A percentile compares a stretch with the other conserved stretches of the same genome.
Conservation (phyloP, 2,888 invertebrate genomes). For the Agonum fuliginosum region DNA sequence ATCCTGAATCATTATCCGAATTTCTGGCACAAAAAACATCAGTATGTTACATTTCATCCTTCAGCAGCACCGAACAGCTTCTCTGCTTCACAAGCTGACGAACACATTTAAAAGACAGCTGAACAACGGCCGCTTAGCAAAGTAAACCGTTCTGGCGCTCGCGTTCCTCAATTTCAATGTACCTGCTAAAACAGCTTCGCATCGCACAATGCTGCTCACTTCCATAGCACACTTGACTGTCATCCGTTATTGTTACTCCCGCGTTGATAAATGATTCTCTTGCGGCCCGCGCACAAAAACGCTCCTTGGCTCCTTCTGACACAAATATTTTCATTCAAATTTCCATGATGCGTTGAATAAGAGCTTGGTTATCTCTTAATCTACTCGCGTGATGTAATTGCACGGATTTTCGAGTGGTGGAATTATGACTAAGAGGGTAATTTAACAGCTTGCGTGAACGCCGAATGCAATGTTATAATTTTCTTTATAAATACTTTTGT, state of each 20-base stretch:
- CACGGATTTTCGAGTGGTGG: slow-evolving; percentile 16
- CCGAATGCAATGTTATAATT: no score
- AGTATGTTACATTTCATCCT: slow-evolving; percentile 31
- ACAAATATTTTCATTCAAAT: slow-evolving; percentile 53
- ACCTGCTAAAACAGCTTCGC: slow-evolving; percentile 39
- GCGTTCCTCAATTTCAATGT: slow-evolving; percentile 38
- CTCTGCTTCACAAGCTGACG: slow-evolving; percentile 20
- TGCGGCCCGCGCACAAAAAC: slow-evolving; percentile 11
- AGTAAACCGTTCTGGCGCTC: slow-evolving; percentile 13
- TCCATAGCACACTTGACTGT: slow-evolving; percentile 28
- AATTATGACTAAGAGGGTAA: slow-evolving; percentile 5
- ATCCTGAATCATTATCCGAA: slow-evolving; percentile 23
- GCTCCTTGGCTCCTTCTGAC: slow-evolving; percentile 35
- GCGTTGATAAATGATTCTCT: slow-evolving; percentile 45
- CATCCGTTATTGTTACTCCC: slow-evolving; percentile 44
- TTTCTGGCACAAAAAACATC: slow-evolving; percentile 5
- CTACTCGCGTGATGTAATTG: slow-evolving; percentile 26
- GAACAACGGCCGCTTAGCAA: slow-evolving; percentile 29
- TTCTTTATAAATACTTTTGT: no score
- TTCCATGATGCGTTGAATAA: slow-evolving; percentile 35
- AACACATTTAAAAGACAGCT: slow-evolving; percentile 34
- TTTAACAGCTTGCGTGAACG: no score
- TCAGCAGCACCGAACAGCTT: neutral
- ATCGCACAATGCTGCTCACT: slow-evolving; percentile 34
- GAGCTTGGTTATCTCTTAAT: slow-evolving; percentile 37